Conservation (phyloP, 2,797 vertebrate genomes). For the Danio albolineatus region DNA sequence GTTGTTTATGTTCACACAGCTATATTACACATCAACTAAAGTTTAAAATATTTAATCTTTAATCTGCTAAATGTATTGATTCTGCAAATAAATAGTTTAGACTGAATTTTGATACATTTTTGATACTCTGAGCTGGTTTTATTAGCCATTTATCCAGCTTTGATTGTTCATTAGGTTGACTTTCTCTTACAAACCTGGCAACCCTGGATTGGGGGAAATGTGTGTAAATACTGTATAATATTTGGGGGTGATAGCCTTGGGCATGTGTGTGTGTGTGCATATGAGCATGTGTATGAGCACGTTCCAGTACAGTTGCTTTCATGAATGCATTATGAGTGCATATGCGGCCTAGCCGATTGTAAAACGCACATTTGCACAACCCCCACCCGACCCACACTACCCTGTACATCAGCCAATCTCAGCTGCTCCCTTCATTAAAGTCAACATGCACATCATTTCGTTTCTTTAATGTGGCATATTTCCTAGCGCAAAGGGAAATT, state of each 20-base stretch:
- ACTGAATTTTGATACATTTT: background rate
- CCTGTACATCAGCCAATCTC: slow-evolving; percentile 2
- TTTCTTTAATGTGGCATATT: background rate
- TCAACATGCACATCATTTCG: background rate
- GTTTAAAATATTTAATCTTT: no score
- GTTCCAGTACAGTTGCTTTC: slow-evolving; percentile 29
- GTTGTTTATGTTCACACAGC: no score
- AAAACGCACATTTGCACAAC: slow-evolving; percentile 21
- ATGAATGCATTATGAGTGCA: slow-evolving; percentile 38
- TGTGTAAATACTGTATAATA: slow-evolving; percentile 50
- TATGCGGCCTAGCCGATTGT: slow-evolving; percentile 19
- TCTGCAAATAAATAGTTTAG: no score
- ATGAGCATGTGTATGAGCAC: slow-evolving; percentile 56
- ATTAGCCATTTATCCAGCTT: background rate
- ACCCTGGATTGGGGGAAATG: slow-evolving; percentile 62
- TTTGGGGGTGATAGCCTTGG: slow-evolving; percentile 12
- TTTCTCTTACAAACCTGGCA: background rate
- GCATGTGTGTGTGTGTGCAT: slow-evolving; percentile 17
- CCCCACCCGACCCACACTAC: slow-evolving; percentile 4
- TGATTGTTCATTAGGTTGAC: background rate
- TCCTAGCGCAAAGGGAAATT: background rate
- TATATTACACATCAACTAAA: no score
- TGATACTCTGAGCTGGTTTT: background rate
- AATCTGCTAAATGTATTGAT: no score
- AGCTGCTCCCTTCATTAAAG: slow-evolving; percentile 1